phyloP scores from a whole-genome alignment of 1,140 invertebrate genomes.

The Colletes latitarsis region DNA sequence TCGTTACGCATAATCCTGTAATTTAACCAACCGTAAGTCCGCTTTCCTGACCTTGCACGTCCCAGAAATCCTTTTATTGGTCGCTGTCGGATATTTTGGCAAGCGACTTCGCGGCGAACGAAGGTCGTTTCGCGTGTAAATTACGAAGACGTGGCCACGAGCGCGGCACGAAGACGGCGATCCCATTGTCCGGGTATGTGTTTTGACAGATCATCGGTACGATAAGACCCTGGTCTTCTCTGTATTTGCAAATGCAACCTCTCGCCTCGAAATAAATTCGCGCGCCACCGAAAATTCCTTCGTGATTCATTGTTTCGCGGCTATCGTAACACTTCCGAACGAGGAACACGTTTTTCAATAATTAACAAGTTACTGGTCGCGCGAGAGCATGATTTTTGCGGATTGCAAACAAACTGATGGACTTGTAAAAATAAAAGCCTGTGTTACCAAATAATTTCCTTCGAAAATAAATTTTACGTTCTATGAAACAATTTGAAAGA shows the following conservation, averaged over 20 bases:
- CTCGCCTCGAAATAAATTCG: background rate
- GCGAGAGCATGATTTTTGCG: too few species aligned
- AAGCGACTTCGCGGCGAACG: background rate
- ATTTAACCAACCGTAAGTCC: slow-evolving; percentile 16
- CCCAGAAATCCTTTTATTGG: slow-evolving; percentile 27
- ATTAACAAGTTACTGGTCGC: too few species aligned
- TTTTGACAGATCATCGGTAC: slow-evolving; percentile 39
- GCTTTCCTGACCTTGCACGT: slow-evolving; percentile 28
- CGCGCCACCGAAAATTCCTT: background rate
- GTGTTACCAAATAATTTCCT: too few species aligned
- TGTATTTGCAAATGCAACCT: slow-evolving; percentile 15
- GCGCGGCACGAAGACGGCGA: background rate
- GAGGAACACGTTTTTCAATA: too few species aligned
- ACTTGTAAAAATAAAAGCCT: too few species aligned
- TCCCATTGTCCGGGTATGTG: slow-evolving; percentile 3
- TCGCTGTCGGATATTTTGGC: slow-evolving; percentile 19
- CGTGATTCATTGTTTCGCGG: background rate
- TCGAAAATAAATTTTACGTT: too few species aligned
- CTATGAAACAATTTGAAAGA: too few species aligned
- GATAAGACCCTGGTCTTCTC: slow-evolving; percentile 10
- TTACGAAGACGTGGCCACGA: slow-evolving; percentile 21
- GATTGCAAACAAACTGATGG: too few species aligned
- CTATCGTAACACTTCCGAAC: too few species aligned
- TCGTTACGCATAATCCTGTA: slow-evolving; percentile 1
- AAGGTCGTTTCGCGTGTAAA: slow-evolving; percentile 47